phyloP scores from a whole-genome alignment of 2,113 vertebrate species.

The Bubo scandiacus region DNA sequence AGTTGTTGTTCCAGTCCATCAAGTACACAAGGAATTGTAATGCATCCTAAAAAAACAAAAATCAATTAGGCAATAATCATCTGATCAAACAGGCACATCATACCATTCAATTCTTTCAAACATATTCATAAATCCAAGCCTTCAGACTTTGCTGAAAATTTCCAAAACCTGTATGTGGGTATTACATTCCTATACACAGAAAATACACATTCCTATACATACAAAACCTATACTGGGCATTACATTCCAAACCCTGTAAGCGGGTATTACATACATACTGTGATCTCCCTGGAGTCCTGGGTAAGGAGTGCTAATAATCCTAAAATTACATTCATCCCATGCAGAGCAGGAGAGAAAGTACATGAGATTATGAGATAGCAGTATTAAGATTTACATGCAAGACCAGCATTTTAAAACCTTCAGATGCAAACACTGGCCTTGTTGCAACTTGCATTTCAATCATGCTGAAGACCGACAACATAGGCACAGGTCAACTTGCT shows the following conservation, averaged over 20 bases:
- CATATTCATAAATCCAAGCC: neutral
- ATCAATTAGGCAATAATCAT: conserved; percentile 44
- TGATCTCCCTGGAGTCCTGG: neutral
- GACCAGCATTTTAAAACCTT: neutral
- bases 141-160: neutral
- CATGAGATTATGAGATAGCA: neutral
- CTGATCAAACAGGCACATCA: conserved; percentile 23
- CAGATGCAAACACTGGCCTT: neutral
- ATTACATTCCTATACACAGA: no score
- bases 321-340: neutral
- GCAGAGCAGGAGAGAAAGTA: neutral
- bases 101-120: conserved; percentile 14
- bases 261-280: neutral
- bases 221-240: no score
- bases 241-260: no score
- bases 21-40: conserved; percentile 40
- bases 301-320: neutral
- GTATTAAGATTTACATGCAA: neutral
- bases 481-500: neutral
- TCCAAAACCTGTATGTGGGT: neutral
- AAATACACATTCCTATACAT: no score
- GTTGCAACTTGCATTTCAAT: neutral
- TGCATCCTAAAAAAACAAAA: conserved; percentile 11
- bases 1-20: conserved; percentile 39
- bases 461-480: neutral